phyloP scores from a whole-genome alignment of 2,888 invertebrate species.

The Poecilobothrus nobilitatus region DNA sequence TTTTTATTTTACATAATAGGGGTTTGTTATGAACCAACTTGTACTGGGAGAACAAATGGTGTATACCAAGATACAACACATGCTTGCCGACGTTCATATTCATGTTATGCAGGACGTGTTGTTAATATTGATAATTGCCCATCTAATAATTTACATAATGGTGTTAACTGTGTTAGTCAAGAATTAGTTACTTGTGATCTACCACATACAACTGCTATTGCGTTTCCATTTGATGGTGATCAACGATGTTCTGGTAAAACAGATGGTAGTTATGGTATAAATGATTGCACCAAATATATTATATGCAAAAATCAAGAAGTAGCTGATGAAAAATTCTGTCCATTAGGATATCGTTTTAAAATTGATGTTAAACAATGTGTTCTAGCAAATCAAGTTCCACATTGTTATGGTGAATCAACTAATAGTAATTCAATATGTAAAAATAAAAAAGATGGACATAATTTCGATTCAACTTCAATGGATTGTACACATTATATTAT shows the following conservation, averaged over 20 bases:
- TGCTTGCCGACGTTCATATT: slow-evolving; percentile 48
- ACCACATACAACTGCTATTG: slow-evolving; percentile 40
- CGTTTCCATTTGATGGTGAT: slow-evolving; percentile 29
- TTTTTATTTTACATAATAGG: slow-evolving; percentile 31
- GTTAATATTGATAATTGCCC: slow-evolving; percentile 47
- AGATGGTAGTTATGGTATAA: slow-evolving; percentile 34
- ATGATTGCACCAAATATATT: slow-evolving; percentile 33
- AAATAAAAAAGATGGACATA: slow-evolving; percentile 33
- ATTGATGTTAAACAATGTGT: slow-evolving; percentile 29
- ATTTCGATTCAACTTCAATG: slow-evolving; percentile 32
- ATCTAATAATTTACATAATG: slow-evolving; percentile 47
- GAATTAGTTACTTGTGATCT: slow-evolving; percentile 45
- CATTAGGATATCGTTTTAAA: slow-evolving; percentile 31
- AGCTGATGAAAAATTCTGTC: slow-evolving; percentile 32
- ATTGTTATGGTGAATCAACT: slow-evolving; percentile 20
- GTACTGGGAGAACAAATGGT: slow-evolving; percentile 51
- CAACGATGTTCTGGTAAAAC: slow-evolving; percentile 29
- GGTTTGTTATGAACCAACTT: slow-evolving; percentile 53
- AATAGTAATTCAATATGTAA: slow-evolving; percentile 24
- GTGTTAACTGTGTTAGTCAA: slow-evolving; percentile 43
- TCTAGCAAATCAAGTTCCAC: slow-evolving; percentile 24
- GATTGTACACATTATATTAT: slow-evolving; percentile 36
- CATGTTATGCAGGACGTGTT: slow-evolving; percentile 47
- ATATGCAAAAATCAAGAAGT: slow-evolving; percentile 32
- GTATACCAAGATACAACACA: slow-evolving; percentile 51